Evolutionary conservation across 2,113 vertebrate genomes (phyloP).

Genomic region (Chinchilla lanigera): DNA sequence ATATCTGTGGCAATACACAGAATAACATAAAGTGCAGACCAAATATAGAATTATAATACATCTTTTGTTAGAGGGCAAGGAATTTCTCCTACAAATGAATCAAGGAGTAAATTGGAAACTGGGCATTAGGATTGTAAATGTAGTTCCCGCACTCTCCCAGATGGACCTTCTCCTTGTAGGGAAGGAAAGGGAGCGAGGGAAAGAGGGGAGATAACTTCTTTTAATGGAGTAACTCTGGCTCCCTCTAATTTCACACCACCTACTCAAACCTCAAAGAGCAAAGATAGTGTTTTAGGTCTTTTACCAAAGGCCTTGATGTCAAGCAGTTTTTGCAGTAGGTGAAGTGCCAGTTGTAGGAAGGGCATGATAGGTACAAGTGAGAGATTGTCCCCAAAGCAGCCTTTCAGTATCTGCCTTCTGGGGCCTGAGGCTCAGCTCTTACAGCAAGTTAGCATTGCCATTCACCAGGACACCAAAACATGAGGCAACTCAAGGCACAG

Average conservation of each 20-base stretch:
- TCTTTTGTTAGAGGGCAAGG: neutral
- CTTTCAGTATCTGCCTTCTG: neutral
- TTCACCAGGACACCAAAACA: neutral
- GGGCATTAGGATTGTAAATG: neutral
- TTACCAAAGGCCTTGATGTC: neutral
- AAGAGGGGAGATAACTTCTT: neutral
- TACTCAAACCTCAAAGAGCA: neutral
- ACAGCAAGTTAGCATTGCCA: neutral
- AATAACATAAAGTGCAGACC: neutral
- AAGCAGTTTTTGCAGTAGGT: fast-evolving
- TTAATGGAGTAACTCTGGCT: neutral
- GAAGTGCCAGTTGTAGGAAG: neutral
- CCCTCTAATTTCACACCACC: neutral
- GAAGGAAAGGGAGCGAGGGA: neutral
- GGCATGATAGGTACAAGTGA: neutral
- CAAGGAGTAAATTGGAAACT: neutral
- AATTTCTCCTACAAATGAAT: neutral
- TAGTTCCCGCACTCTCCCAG: neutral
- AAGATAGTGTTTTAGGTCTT: neutral
- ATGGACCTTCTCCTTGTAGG: neutral
- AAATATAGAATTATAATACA: neutral
- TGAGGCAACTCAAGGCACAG: neutral
- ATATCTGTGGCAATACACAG: neutral
- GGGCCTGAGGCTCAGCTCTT: neutral
- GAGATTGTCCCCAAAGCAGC: neutral